A percentile compares a stretch with the other conserved stretches of the same genome.
phyloP scores from a whole-genome alignment of 2,113 vertebrate genomes.

The Himantopus leucocephalus region DNA sequence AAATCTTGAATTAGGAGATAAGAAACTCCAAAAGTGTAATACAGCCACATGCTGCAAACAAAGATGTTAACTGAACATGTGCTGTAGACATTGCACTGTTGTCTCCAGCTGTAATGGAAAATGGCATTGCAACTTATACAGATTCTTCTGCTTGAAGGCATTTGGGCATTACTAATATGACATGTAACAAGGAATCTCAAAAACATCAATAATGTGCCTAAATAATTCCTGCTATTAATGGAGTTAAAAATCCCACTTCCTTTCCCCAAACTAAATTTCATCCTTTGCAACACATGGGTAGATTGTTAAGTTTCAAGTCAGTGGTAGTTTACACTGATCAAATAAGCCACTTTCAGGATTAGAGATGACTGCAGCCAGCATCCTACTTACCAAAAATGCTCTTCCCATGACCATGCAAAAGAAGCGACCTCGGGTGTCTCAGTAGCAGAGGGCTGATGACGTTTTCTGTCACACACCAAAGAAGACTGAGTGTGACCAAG shows the following conservation, averaged over 20 bases:
- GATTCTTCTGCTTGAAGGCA: not conserved
- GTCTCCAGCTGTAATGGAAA: not conserved
- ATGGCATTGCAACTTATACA: not conserved
- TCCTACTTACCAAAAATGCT: not conserved
- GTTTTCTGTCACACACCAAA: not conserved
- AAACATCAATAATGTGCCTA: not conserved
- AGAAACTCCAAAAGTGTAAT: not conserved
- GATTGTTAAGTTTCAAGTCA: not conserved
- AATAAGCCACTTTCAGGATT: constrained; percentile 19
- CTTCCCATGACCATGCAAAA: not conserved
- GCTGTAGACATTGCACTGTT: not conserved
- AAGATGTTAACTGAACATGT: not conserved
- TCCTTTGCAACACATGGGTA: not conserved
- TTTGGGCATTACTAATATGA: not conserved
- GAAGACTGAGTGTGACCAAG: not conserved
- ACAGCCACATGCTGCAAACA: not conserved
- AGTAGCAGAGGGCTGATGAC: not conserved
- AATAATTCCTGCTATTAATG: not conserved
- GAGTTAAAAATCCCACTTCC: not conserved
- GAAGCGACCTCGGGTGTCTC: not conserved
- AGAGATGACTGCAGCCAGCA: not conserved
- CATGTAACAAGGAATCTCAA: not conserved
- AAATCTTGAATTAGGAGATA: not conserved
- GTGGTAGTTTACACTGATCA: not conserved
- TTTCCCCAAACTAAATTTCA: not conserved